These are phyloP conservation scores for Sturnus vulgaris DNA, from an alignment of 2,113 vertebrate genomes.

Conservation along the genomic window DNA sequence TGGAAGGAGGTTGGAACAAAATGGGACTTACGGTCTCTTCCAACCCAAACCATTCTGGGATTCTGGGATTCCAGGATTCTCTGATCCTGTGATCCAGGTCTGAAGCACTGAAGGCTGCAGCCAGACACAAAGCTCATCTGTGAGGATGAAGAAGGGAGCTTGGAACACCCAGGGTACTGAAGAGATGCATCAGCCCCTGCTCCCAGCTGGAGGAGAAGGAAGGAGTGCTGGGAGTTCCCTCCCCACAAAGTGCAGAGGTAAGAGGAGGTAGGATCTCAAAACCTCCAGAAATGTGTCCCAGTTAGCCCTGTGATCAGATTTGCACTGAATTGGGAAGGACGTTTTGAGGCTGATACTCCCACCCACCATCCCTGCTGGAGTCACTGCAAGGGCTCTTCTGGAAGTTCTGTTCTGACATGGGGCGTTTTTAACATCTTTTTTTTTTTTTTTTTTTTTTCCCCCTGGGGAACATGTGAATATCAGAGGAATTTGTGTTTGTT, in stretches of 20 bases:
- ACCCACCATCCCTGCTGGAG: neutral
- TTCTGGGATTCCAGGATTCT: neutral
- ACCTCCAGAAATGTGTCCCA: neutral
- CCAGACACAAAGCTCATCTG: neutral
- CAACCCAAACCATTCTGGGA: neutral
- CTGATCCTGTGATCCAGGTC: neutral
- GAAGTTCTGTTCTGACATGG: neutral
- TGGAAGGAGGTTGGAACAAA: neutral
- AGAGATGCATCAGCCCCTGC: neutral
- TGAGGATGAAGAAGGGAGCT: neutral
- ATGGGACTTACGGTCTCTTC: neutral
- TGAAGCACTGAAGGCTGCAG: neutral
- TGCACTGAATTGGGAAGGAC: neutral
- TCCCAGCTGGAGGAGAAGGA: neutral
- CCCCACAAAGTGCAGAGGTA: neutral
- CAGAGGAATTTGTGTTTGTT: neutral
- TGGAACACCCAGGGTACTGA: neutral
- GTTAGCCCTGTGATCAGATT: too few relatives aligned
- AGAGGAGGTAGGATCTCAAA: neutral
- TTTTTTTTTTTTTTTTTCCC: neutral
- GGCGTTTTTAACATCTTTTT: neutral
- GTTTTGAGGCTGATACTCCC: neutral
- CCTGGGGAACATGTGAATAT: neutral
- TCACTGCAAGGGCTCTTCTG: neutral
- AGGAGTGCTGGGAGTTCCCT: neutral